Percentiles rank a stretch among this genome's conserved stretches.
Evolutionary conservation across 2,797 vertebrate genomes (phyloP).

Genomic region (Cynodonichthys magdalenae): DNA sequence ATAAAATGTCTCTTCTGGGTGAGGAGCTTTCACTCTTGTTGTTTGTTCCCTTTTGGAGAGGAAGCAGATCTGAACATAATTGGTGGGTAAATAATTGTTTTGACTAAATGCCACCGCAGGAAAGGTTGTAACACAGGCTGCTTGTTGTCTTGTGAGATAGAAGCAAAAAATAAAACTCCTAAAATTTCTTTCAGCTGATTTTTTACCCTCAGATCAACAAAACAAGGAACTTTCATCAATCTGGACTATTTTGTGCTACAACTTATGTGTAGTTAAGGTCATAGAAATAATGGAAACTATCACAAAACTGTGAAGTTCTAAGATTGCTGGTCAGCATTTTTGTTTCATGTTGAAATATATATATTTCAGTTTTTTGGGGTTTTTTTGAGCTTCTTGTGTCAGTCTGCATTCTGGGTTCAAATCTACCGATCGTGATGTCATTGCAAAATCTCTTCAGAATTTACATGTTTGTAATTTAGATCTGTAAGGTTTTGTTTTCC

Average conservation of each 20-base stretch:
- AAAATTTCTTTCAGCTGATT: conserved; percentile 44
- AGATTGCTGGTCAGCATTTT: too few species aligned
- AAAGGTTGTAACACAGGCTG: conserved; percentile 64
- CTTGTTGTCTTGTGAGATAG: conserved; percentile 60
- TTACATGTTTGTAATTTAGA: too few species aligned
- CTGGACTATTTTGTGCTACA: background rate
- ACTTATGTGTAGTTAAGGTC: too few species aligned
- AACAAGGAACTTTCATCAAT: conserved; percentile 16
- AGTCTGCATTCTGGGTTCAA: too few species aligned
- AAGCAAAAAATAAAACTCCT: conserved; percentile 27
- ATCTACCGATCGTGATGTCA: too few species aligned
- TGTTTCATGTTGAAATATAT: too few species aligned
- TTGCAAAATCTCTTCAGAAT: too few species aligned
- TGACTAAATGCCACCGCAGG: conserved; percentile 69
- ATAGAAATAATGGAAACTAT: too few species aligned
- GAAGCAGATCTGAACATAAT: conserved; percentile 76
- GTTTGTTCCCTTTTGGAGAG: conserved; percentile 68
- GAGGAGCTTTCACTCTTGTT: conserved; percentile 65
- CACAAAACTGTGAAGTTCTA: too few species aligned
- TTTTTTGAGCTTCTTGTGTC: too few species aligned
- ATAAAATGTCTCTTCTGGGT: conserved; percentile 65
- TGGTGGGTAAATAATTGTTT: conserved; percentile 79
- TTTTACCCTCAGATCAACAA: conserved; percentile 40
- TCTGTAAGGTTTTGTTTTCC: too few species aligned
- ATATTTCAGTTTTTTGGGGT: too few species aligned